Conservation (phyloP, 2,888 invertebrate species). For the Reticulitermes lucifugus region DNA sequence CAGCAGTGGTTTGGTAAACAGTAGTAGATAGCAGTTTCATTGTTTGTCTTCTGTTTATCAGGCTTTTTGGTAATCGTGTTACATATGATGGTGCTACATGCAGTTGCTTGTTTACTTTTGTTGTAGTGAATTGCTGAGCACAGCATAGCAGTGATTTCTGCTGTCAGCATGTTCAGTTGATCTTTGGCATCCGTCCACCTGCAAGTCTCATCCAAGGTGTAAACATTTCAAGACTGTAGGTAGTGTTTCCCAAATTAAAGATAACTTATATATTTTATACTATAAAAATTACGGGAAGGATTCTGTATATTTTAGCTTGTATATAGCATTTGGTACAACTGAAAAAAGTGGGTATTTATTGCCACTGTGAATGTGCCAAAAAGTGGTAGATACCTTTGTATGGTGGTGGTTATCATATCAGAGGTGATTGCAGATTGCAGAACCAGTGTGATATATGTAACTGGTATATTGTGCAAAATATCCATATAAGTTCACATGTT, state of each 20-base stretch:
- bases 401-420: not conserved
- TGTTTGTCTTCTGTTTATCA: too few species aligned
- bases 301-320: not conserved
- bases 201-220: slow-evolving; percentile 31
- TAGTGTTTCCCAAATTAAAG: not conserved
- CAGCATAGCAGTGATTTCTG: slow-evolving; percentile 2
- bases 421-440: not conserved
- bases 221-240: slow-evolving; percentile 7
- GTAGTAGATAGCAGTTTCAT: not conserved
- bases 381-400: not conserved
- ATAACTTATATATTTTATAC: slow-evolving; percentile 34
- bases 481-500: too few species aligned
- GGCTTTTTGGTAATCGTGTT: too few species aligned
- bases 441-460: too few species aligned
- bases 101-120: not conserved
- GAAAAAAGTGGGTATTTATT: not conserved
- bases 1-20: not conserved
- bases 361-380: slow-evolving; percentile 17
- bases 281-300: not conserved
- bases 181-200: slow-evolving; percentile 19
- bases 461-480: not conserved
- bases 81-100: not conserved
- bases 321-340: slow-evolving; percentile 10
- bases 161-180: not conserved
- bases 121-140: slow-evolving; percentile 18